Percentiles rank a stretch among this genome's conserved stretches.
Conservation (phyloP, 2,113 vertebrate genomes). For the Arenaria interpres region DNA sequence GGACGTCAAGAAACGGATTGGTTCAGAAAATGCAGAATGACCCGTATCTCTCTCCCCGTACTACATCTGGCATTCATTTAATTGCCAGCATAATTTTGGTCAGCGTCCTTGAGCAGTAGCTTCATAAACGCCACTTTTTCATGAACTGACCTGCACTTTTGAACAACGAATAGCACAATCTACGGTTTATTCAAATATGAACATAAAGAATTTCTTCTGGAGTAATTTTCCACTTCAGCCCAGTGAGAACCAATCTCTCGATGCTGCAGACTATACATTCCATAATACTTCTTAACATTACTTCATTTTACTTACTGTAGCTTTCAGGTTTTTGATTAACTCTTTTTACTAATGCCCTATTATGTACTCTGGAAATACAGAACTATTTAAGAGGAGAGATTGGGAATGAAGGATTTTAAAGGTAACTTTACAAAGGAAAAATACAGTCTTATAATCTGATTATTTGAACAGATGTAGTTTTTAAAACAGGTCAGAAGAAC, state of each 20-base stretch:
- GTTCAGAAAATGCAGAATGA: neutral
- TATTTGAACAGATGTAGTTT: constrained; percentile 66
- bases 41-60: neutral
- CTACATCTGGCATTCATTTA: neutral
- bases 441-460: constrained; percentile 19
- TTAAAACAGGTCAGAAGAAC: constrained; percentile 54
- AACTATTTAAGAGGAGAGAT: constrained; percentile 14
- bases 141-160: constrained; percentile 71
- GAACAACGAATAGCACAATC: constrained; percentile 49
- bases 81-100: constrained; percentile 15
- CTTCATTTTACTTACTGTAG: constrained; percentile 56
- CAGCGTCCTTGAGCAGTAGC: neutral
- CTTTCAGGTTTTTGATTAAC: constrained; percentile 52
- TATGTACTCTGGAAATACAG: constrained; percentile 24
- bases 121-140: neutral
- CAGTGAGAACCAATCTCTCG: constrained; percentile 23
- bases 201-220: constrained; percentile 36
- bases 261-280: constrained; percentile 72
- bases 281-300: constrained; percentile 25
- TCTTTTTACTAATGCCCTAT: constrained; percentile 64
- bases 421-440: constrained; percentile 33
- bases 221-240: constrained; percentile 39
- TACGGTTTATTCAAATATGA: constrained; percentile 5
- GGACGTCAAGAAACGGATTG: neutral
- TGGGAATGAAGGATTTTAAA: constrained; percentile 36